Evolutionary conservation across 2,797 vertebrate genomes (phyloP).

Genomic region (Anabacerthia variegaticeps): DNA sequence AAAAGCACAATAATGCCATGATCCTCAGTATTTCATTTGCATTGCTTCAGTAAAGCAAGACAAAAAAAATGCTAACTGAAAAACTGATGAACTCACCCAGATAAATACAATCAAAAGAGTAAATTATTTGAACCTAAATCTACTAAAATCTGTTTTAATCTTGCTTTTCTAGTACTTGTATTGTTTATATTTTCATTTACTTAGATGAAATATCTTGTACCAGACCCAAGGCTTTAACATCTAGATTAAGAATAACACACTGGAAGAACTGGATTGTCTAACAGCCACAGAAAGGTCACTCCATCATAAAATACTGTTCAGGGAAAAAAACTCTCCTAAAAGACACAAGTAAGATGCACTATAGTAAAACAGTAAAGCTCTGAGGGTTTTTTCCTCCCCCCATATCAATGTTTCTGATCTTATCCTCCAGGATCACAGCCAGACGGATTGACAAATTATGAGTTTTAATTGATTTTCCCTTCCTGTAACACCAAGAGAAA

Average conservation of each 20-base stretch:
- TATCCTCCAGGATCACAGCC: neutral
- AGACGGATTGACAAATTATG: neutral
- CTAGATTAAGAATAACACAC: neutral
- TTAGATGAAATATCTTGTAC: neutral
- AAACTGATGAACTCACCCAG: neutral
- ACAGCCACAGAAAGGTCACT: neutral
- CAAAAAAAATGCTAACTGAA: neutral
- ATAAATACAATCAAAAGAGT: neutral
- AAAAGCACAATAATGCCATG: neutral
- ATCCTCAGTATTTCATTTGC: neutral
- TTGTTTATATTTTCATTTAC: neutral
- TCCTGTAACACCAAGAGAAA: neutral
- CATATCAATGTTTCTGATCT: neutral
- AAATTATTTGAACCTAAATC: neutral
- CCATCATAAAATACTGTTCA: neutral
- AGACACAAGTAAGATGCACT: neutral
- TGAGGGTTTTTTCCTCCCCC: neutral
- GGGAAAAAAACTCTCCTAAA: neutral
- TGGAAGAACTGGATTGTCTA: neutral
- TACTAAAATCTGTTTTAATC: neutral
- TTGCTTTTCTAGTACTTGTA: neutral
- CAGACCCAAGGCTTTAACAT: neutral
- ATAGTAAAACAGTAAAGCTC: neutral
- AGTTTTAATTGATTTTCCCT: neutral
- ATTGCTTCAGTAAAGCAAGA: neutral